A percentile compares a stretch with the other conserved stretches of the same genome.
Conservation (phyloP, 2,888 invertebrate genomes). For the Gari tellinella region DNA sequence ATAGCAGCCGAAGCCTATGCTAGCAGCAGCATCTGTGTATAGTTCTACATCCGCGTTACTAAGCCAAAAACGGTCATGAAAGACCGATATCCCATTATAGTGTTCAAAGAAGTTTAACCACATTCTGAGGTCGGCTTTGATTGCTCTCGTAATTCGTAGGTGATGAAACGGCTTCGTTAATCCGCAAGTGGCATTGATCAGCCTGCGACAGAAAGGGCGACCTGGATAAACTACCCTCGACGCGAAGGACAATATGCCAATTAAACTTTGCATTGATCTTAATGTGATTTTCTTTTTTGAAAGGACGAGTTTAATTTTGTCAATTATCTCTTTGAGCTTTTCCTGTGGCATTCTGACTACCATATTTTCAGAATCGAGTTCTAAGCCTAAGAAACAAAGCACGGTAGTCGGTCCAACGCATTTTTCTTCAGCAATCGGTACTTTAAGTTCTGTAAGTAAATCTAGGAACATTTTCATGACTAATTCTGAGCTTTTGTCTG, state of each 20-base stretch:
- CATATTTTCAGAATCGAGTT: slow-evolving; percentile 14
- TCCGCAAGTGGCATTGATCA: slow-evolving; percentile 33
- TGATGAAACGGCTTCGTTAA: slow-evolving; percentile 27
- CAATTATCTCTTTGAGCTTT: slow-evolving; percentile 11
- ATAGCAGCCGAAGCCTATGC: slow-evolving; percentile 22
- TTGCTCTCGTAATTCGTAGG: slow-evolving; percentile 15
- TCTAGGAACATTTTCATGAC: too few relatives aligned
- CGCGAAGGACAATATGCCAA: slow-evolving; percentile 25
- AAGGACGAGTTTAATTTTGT: slow-evolving; percentile 1
- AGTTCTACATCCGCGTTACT: slow-evolving; percentile 33
- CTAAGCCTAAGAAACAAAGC: slow-evolving; percentile 19
- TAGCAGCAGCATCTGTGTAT: slow-evolving; percentile 37
- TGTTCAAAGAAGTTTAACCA: slow-evolving; percentile 31
- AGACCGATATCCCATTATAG: slow-evolving; percentile 30
- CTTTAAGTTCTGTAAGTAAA: not conserved
- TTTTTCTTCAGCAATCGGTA: slow-evolving; percentile 24
- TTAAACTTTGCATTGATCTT: slow-evolving; percentile 30
- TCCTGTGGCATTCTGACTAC: slow-evolving; percentile 12
- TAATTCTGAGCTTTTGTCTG: too few relatives aligned
- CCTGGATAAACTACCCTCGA: slow-evolving; percentile 31
- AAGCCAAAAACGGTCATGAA: slow-evolving; percentile 31
- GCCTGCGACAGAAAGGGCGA: slow-evolving; percentile 32
- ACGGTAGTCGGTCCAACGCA: slow-evolving; percentile 12
- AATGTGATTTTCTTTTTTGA: slow-evolving; percentile 13
- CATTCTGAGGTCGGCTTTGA: slow-evolving; percentile 18